Evolutionary conservation across 2,797 vertebrate genomes (phyloP).

Genomic region (Hoplostethus atlanticus): DNA sequence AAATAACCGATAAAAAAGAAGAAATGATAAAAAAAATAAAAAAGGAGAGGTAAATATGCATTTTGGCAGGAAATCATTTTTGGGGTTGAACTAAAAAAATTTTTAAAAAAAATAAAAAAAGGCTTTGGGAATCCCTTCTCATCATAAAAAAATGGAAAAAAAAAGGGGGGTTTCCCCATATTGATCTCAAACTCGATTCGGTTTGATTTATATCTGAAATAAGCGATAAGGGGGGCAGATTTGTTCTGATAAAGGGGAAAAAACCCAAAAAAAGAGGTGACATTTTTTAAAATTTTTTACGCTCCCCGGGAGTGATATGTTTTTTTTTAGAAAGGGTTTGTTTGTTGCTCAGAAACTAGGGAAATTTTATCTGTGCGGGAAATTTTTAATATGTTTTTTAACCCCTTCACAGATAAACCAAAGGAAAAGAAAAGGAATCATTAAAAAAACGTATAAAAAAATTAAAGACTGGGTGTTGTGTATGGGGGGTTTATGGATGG

Average conservation of each 20-base stretch:
- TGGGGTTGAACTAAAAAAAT: background rate
- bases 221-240: background rate
- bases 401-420: background rate
- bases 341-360: constrained; percentile 6
- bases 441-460: constrained; percentile 4
- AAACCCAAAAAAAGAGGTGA: constrained; percentile 3
- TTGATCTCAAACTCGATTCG: background rate
- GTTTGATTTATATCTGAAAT: background rate
- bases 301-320: background rate
- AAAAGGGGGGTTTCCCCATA: background rate
- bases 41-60: background rate
- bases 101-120: too few species aligned
- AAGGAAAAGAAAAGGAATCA: constrained; percentile 3
- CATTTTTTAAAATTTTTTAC: constrained; percentile 6
- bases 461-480: too few species aligned
- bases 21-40: constrained; percentile 6
- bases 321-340: background rate
- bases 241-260: background rate
- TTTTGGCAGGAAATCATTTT: constrained; percentile 16
- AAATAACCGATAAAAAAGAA: background rate
- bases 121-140: background rate
- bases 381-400: constrained; percentile 15
- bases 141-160: background rate
- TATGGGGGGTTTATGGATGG: too few species aligned
- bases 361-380: constrained; percentile 9